phyloP scores from a whole-genome alignment of 2,797 vertebrate species.

The Phoxinus dragarum region DNA sequence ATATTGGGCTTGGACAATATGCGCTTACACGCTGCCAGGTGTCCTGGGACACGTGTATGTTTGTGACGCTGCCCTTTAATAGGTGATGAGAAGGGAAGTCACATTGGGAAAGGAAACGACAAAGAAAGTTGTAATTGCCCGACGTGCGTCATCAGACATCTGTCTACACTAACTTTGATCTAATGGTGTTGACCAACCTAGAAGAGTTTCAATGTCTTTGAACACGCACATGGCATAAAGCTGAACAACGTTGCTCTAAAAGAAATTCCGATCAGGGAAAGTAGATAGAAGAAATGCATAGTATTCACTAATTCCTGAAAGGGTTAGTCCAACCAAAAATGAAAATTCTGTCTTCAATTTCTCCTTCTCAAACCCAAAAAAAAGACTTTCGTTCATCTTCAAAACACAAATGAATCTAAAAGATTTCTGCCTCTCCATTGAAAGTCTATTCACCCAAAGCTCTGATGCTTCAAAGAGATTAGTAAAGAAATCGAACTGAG shows the following conservation, averaged over 20 bases:
- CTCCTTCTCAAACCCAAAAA: too few relatives aligned
- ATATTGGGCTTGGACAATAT: conserved; percentile 59
- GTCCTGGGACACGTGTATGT: conserved; percentile 51
- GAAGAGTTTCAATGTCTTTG: background rate
- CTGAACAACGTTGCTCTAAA: background rate
- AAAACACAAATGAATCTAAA: too few relatives aligned
- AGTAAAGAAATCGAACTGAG: too few relatives aligned
- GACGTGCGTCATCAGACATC: conserved; percentile 36
- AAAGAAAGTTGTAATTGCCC: conserved; percentile 9
- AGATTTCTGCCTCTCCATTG: too few relatives aligned
- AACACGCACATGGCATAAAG: background rate
- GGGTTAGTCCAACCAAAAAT: background rate
- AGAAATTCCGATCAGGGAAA: background rate
- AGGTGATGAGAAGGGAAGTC: conserved; percentile 24
- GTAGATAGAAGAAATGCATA: background rate
- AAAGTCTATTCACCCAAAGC: too few relatives aligned
- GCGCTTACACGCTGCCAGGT: conserved; percentile 67
- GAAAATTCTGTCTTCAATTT: too few relatives aligned
- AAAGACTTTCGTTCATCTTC: too few relatives aligned
- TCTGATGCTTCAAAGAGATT: too few relatives aligned
- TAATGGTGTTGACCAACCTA: conserved; percentile 5
- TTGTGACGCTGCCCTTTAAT: conserved; percentile 29
- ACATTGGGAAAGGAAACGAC: conserved; percentile 30
- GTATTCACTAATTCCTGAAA: background rate
- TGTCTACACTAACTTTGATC: conserved; percentile 17